These are phyloP conservation scores for Pharmacophagus antenor DNA, from an alignment of 2,888 invertebrate species.

Conservation along the genomic window DNA sequence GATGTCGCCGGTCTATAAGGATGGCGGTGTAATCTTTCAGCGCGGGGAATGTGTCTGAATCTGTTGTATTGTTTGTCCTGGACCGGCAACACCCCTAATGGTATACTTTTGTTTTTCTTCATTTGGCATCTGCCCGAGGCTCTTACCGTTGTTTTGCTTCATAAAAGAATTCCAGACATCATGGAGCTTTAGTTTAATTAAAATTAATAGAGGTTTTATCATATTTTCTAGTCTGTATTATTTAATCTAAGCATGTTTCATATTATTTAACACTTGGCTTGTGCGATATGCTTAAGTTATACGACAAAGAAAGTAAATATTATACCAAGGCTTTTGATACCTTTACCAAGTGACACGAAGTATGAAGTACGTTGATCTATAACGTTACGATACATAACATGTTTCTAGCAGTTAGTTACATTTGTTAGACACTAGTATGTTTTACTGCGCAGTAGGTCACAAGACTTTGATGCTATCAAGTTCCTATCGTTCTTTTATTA, in stretches of 20 bases:
- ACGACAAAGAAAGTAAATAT: constrained; percentile 9
- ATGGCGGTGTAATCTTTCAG: constrained; percentile 24
- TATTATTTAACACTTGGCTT: neutral
- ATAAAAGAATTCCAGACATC: constrained; percentile 49
- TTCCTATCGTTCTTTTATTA: no score
- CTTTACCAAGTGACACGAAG: constrained; percentile 9
- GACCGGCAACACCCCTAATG: constrained; percentile 55
- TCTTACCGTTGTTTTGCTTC: constrained; percentile 43
- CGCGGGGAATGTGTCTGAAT: constrained; percentile 34
- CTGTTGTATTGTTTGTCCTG: constrained; percentile 52
- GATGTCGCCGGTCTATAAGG: constrained; percentile 24
- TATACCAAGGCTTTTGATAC: no score
- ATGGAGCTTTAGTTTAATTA: constrained; percentile 39
- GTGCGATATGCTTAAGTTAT: neutral
- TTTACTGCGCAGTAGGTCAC: no score
- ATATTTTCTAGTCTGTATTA: constrained; percentile 5
- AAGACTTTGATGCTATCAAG: no score
- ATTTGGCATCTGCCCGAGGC: constrained; percentile 51
- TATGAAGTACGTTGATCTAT: neutral
- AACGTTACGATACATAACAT: neutral
- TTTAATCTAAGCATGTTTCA: neutral
- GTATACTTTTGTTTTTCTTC: constrained; percentile 66
- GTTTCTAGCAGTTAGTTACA: no score
- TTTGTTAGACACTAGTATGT: no score
- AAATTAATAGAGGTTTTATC: constrained; percentile 35